A percentile compares a stretch with the other conserved stretches of the same genome.
Conservation (phyloP, 2,797 vertebrate genomes). For the Labeo calbasu region DNA sequence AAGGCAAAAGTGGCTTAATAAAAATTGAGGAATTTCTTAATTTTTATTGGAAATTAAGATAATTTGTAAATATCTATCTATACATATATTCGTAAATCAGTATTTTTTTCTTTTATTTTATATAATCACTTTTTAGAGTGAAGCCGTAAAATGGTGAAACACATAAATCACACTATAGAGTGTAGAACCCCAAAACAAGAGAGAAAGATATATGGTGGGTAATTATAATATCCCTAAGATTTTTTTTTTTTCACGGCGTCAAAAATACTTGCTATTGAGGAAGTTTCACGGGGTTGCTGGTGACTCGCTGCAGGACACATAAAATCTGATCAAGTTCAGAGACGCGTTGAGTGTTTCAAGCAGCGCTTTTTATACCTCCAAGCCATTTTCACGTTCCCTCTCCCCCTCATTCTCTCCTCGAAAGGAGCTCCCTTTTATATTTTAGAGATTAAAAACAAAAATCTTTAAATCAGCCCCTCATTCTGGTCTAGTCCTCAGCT, state of each 20-base stretch:
- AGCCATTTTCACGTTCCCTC: constrained; percentile 84
- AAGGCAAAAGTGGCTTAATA: background rate
- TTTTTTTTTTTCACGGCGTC: constrained; percentile 72
- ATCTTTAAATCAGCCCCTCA: constrained; percentile 76
- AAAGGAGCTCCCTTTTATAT: constrained; percentile 87
- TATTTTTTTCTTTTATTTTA: background rate
- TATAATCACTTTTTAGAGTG: constrained; percentile 21
- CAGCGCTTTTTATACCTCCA: constrained; percentile 89
- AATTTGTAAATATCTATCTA: background rate
- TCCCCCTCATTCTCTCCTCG: constrained; percentile 80
- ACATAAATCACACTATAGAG: constrained; percentile 81
- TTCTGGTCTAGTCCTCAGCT: constrained; percentile 74
- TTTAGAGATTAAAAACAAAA: constrained; percentile 79
- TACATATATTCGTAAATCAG: background rate
- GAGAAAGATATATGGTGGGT: constrained; percentile 84
- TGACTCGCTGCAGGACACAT: constrained; percentile 93
- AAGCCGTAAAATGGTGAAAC: constrained; percentile 66
- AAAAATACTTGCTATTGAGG: constrained; percentile 84
- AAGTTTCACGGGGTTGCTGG: constrained; percentile 83
- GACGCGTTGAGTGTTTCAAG: constrained; percentile 90
- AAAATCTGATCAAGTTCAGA: constrained; percentile 99
- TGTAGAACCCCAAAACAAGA: constrained; percentile 81
- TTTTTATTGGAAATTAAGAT: background rate
- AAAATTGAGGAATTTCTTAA: background rate
- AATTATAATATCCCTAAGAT: constrained; percentile 85